Evolutionary conservation across 2,113 vertebrate genomes (phyloP), one percentile per base, ranked within the genome.

Genomic region (Bettongia penicillata): DNA sequence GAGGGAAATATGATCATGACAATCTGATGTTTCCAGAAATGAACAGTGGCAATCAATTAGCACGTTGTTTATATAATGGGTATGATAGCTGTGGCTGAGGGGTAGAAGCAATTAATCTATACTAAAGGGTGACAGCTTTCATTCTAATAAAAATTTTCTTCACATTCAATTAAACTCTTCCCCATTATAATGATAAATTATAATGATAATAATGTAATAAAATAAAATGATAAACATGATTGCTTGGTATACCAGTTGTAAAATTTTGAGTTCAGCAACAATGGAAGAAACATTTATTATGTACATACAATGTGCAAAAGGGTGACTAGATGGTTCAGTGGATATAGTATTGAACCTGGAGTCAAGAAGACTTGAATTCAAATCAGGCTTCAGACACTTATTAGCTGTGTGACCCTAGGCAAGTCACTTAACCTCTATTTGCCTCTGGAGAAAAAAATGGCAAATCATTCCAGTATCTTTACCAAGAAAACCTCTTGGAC

Each of bases 11-110:
- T 50, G 31, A 37, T 68, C 61, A 37, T 16, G 12, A 37, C 61
- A 77, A 93, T 97, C 31, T 89, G 50, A 96, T 43, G 52, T n/a
- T 91, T 95, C 91, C 22, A 94, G 90, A 43, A 90, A 53, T 89
- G 28, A 23, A 93, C 89, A 94, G 61, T 95, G 61, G 47, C 95
- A 19, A 91, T 28, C 61, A 68, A 16, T 37, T 37, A 37, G 61
- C 28, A 61, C 57, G 31, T 10, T 57, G 9, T 57, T 25, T 55
- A 26, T 31, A 28, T 4, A 22, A 8, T 19, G 61, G 37, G 37
- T n/a, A 16, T 77, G 11, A 68, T 5, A 84, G n/a, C 16, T 43
- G 43, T 7, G 68, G 0, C 7, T 43, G 6, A 43, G 14, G 1
- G 19, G 19, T 84, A 84, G n/a, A 8, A 84, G 68, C 6, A 43